phyloP scores from a whole-genome alignment of 2,113 vertebrate genomes.

The Halichoerus grypus region DNA sequence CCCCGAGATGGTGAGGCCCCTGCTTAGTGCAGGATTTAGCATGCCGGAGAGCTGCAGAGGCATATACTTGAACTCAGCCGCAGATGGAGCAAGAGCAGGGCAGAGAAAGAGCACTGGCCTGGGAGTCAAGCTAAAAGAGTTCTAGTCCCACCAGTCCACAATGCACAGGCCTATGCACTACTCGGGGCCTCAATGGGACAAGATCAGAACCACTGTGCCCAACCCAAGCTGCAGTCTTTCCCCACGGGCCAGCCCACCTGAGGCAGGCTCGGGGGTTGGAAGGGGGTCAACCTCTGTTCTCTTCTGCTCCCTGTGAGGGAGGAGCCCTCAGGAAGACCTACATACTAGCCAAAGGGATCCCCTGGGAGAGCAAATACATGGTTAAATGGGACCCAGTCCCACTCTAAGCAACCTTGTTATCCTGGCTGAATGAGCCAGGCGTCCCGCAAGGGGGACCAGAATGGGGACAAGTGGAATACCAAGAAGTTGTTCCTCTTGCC shows the following conservation, averaged over 20 bases:
- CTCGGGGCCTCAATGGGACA: neutral
- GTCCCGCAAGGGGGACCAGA: neutral
- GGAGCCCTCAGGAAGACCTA: neutral
- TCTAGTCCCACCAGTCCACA: neutral
- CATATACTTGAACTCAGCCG: neutral
- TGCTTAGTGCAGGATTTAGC: neutral
- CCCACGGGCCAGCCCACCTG: neutral
- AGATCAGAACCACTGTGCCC: neutral
- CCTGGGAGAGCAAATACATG: neutral
- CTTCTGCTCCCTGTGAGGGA: neutral
- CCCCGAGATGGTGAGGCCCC: neutral
- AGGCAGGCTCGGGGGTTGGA: neutral
- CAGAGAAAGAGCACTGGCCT: neutral
- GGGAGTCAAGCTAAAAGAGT: neutral
- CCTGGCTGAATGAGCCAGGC: conserved; percentile 12
- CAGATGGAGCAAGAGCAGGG: neutral
- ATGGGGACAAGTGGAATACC: neutral
- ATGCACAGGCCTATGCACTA: neutral
- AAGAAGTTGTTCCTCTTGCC: neutral
- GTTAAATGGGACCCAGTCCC: neutral
- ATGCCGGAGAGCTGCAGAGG: neutral
- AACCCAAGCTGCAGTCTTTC: neutral
- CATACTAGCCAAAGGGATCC: neutral
- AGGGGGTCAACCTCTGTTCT: neutral
- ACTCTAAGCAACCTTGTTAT: neutral